phyloP scores from a whole-genome alignment of 2,113 vertebrate genomes.

The Hippolais icterina region DNA sequence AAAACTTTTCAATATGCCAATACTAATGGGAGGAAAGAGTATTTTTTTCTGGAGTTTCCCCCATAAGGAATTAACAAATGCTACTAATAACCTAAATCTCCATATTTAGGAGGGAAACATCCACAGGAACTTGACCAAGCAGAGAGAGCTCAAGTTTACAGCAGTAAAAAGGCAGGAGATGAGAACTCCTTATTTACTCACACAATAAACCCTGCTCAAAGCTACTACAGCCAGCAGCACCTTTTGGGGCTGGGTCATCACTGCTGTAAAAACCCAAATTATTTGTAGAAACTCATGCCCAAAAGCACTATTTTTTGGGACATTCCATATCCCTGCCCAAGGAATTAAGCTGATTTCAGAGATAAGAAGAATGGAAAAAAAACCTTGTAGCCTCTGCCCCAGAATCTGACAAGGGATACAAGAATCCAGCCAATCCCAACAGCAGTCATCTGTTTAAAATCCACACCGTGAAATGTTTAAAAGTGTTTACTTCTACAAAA shows the following conservation, averaged over 20 bases:
- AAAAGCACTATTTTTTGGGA: neutral
- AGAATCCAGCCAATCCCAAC: neutral
- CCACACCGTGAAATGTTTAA: neutral
- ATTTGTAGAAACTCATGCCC: neutral
- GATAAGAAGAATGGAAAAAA: neutral
- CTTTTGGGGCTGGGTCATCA: neutral
- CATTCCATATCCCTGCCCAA: neutral
- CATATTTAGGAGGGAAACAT: neutral
- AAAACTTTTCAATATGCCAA: neutral
- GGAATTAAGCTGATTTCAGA: neutral
- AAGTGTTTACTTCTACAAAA: conserved; percentile 9
- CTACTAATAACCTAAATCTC: neutral
- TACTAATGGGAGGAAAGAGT: neutral
- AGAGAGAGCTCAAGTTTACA: neutral
- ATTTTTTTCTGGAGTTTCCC: neutral
- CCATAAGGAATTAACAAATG: neutral
- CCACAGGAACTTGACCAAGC: neutral
- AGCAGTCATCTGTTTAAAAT: neutral
- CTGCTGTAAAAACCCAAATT: neutral
- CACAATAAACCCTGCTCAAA: neutral
- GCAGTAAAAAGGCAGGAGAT: neutral
- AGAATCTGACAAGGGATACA: fast-evolving
- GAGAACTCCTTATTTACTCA: neutral
- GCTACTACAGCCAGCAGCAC: neutral
- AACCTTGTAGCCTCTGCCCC: neutral